Evolutionary conservation across 2,888 invertebrate genomes (phyloP).

Genomic region (Drosophila vallismaia): DNA sequence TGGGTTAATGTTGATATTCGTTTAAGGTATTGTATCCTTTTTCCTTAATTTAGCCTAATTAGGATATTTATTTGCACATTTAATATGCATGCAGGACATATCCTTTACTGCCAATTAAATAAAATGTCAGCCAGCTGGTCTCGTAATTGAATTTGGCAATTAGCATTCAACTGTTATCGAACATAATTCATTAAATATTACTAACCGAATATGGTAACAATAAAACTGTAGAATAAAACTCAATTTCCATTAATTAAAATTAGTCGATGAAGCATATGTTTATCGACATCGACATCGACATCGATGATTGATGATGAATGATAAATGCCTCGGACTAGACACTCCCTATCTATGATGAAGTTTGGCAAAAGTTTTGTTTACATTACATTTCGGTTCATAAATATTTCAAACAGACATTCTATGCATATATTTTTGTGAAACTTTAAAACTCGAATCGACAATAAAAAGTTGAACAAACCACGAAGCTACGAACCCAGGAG

Average conservation of each 20-base stretch:
- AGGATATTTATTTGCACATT: no score
- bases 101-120: neutral
- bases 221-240: neutral
- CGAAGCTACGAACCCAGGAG: constrained; percentile 10
- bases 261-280: constrained; percentile 4
- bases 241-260: constrained; percentile 36
- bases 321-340: neutral
- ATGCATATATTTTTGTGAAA: constrained; percentile 9
- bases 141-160: constrained; percentile 53
- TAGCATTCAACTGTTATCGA: constrained; percentile 43
- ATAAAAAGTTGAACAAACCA: constrained; percentile 15
- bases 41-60: no score
- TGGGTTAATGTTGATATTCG: neutral
- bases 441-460: neutral
- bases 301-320: neutral
- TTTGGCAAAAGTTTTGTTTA: constrained; percentile 35
- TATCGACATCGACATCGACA: neutral
- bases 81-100: no score
- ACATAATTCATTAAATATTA: constrained; percentile 26
- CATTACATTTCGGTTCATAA: constrained; percentile 41
- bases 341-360: constrained; percentile 29
- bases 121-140: constrained; percentile 25
- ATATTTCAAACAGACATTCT: constrained; percentile 17
- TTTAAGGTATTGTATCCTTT: no score
- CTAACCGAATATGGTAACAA: constrained; percentile 23